Evolutionary conservation across 1,140 invertebrate genomes (phyloP).

Genomic region (Acyrthosiphon pisum): DNA sequence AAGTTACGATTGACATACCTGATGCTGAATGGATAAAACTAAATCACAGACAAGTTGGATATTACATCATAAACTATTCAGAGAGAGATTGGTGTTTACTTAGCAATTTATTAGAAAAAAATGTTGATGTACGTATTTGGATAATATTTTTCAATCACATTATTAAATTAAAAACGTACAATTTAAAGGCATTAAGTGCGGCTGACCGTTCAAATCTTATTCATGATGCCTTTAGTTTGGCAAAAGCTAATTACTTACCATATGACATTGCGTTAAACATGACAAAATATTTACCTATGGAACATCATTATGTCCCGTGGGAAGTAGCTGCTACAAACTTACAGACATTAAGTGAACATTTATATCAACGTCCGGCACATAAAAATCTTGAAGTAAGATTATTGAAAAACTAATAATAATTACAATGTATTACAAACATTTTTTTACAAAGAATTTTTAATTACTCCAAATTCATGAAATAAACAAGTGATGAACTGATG

Average conservation of each 20-base stretch:
- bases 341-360: constrained; percentile 66
- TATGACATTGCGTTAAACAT: constrained; percentile 75
- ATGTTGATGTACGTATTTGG: constrained; percentile 65
- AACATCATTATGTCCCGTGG: constrained; percentile 70
- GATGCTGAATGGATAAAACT: constrained; percentile 79
- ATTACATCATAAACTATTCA: constrained; percentile 86
- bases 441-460: too few species aligned
- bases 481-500: too few species aligned
- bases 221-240: constrained; percentile 85
- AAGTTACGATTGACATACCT: constrained; percentile 59
- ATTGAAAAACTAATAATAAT: background rate
- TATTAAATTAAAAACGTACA: constrained; percentile 54
- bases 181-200: constrained; percentile 68
- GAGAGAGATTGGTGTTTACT: constrained; percentile 73
- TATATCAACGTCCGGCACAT: constrained; percentile 67
- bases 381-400: background rate
- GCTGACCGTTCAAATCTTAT: constrained; percentile 83
- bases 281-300: constrained; percentile 68
- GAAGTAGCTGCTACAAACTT: constrained; percentile 69
- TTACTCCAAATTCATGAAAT: too few species aligned
- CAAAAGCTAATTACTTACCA: constrained; percentile 70
- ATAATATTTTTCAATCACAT: background rate
- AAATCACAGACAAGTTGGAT: constrained; percentile 66
- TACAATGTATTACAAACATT: too few species aligned
- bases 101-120: constrained; percentile 66